Evolutionary conservation across 2,888 invertebrate species (phyloP).

Genomic region (Heliconius aoede): DNA sequence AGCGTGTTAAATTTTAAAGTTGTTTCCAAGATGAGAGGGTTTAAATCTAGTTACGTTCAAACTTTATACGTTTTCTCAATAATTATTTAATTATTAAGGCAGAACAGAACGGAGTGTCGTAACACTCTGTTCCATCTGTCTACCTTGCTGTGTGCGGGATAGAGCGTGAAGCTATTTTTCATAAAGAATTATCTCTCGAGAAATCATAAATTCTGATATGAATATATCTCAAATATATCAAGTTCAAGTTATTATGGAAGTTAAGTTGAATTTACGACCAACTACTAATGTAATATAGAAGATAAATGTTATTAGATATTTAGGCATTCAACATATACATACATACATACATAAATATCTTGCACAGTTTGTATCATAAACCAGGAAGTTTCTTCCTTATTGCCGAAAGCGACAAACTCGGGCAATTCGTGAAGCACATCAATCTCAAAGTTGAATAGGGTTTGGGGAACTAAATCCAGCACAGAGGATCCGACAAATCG

Average conservation of each 20-base stretch:
- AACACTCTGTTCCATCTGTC: too few relatives aligned
- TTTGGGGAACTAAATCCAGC: slow-evolving; percentile 39
- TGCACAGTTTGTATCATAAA: slow-evolving; percentile 54
- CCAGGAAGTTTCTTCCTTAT: slow-evolving; percentile 58
- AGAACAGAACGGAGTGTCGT: too few relatives aligned
- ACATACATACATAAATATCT: not conserved
- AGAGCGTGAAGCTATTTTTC: too few relatives aligned
- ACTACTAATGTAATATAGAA: not conserved
- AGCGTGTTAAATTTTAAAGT: too few relatives aligned
- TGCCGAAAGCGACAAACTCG: slow-evolving; percentile 50
- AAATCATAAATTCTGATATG: too few relatives aligned
- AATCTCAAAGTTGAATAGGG: slow-evolving; percentile 58
- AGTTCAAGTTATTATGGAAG: not conserved
- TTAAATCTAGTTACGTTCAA: too few relatives aligned
- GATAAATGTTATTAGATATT: slow-evolving; percentile 23
- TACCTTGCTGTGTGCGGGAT: too few relatives aligned
- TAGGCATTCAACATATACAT: slow-evolving; percentile 12
- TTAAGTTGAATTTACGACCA: not conserved
- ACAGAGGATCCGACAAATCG: slow-evolving; percentile 40
- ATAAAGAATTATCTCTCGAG: too few relatives aligned
- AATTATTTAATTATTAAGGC: too few relatives aligned
- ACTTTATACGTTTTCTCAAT: too few relatives aligned
- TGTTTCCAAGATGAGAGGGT: too few relatives aligned
- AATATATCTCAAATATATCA: not conserved
- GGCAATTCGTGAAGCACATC: slow-evolving; percentile 65